Evolutionary conservation across 2,888 invertebrate genomes (phyloP).

Genomic region (Hypselothyrea guttata): DNA sequence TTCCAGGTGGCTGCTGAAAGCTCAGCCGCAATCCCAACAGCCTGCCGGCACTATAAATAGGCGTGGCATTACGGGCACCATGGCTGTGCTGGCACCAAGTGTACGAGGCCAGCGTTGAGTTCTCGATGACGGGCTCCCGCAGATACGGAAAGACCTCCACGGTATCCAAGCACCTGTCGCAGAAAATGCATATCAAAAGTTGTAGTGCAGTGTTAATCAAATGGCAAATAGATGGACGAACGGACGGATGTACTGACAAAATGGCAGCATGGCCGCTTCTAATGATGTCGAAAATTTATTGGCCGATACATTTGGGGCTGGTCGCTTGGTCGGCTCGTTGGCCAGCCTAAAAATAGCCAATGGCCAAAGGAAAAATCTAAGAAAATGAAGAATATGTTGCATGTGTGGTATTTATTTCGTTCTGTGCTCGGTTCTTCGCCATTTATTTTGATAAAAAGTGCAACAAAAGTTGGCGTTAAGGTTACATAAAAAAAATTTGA

Average conservation of each 20-base stretch:
- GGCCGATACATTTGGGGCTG: slow-evolving; percentile 62
- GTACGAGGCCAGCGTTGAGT: slow-evolving; percentile 78
- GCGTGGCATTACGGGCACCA: slow-evolving; percentile 58
- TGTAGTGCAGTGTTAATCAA: slow-evolving; percentile 29
- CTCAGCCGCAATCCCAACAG: slow-evolving; percentile 76
- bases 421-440: slow-evolving; percentile 51
- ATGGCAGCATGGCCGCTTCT: slow-evolving; percentile 37
- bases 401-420: background rate
- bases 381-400: slow-evolving; percentile 40
- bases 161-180: slow-evolving; percentile 81
- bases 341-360: slow-evolving; percentile 59
- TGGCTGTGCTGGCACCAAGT: slow-evolving; percentile 79
- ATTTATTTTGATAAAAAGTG: slow-evolving; percentile 76
- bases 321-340: slow-evolving; percentile 66
- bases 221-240: slow-evolving; percentile 7
- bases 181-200: slow-evolving; percentile 37
- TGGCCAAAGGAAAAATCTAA: slow-evolving; percentile 21
- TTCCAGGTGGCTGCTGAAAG: slow-evolving; percentile 61
- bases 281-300: slow-evolving; percentile 77
- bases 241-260: slow-evolving; percentile 9
- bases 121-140: slow-evolving; percentile 81
- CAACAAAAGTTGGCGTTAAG: slow-evolving; percentile 74
- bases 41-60: slow-evolving; percentile 79
- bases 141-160: slow-evolving; percentile 82
- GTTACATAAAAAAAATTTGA: slow-evolving; percentile 24